Evolutionary conservation across 2,797 vertebrate genomes (phyloP), one percentile per base, ranked within the genome.

Genomic region (Benthosema pterotum): DNA sequence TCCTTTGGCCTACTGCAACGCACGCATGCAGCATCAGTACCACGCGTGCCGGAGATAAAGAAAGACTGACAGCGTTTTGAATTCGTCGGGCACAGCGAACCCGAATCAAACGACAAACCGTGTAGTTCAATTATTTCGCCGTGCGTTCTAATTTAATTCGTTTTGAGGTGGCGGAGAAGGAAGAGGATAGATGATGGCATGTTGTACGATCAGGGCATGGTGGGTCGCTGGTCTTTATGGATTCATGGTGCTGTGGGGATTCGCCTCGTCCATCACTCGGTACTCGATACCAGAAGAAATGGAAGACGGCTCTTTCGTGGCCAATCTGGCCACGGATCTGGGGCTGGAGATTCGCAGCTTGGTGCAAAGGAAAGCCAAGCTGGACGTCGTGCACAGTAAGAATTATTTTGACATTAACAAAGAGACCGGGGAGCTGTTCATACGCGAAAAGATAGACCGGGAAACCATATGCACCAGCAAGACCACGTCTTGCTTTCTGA

Each of bases 201-300:
- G 45, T 6, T n/a, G n/a, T n/a, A n/a, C n/a, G n/a, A 59, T 70
- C 11, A 8, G 57, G 53, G 69, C 78, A 65, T 22, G 69, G 63
- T 65, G 64, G 49, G 55, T 68, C 56, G 67, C 16, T 65, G 66
- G 73, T 42, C 64, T 68, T 60, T 63, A 89, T 14, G 28, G 86
- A 18, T 83, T 92, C 61, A 28, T 61, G 18, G 78, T 81, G 42
- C 72, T 91, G n/a, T 94, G 91, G 87, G 78, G 82, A 51, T 66
- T 68, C 9, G 83, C 83, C 65, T 86, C 84, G 14, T 83, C 88
- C 58, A 88, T 94, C 63, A 88, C 87, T 47, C 90, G 93, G 6
- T 94, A 94, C 84, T 94, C 93, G n/a, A 87, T 94, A 59, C 91
- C 91, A 48, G 93, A 94, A 80, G 93, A 94, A 80, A 92, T 93